Base-by-base conservation (phyloP, 2,797 vertebrate species). In the Lithobates pipiens region DNA sequence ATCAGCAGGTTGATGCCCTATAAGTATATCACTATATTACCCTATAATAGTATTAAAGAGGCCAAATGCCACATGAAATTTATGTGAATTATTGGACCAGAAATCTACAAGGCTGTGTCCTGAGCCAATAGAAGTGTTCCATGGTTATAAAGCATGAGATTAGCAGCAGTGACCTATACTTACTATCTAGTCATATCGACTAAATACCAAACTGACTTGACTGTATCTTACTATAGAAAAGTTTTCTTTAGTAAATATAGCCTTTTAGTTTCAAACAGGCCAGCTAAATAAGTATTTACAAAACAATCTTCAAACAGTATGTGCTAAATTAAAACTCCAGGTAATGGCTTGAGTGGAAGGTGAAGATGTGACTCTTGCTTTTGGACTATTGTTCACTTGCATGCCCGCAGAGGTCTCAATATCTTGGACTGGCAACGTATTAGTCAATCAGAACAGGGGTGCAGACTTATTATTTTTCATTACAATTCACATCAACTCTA, bases 101-200 rank as follows among this genome's bases (percentile, higher is more conserved):
- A 85, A 91, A 90, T 75, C 92, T 91, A 89, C 91, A 91, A 92
- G 90, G 91, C 92, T 86, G 90, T 91, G 94, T 95, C 95, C 94
- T 95, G 95, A 95, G 94, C 92, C 92, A 91, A 92, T 93, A 93
- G 89, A 93, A 63, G 78, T 70, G 72, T 70, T 36, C 39, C 36
- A 4, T 27, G 29, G 67, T 81, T 70, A 42, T 71, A 80, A 85
- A 85, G 70, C 65, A 80, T 61, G 50, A n/a, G 29, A 80, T 63
- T 91, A 95, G 94, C 94, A 95, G 94, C 95, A 94, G 83, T 87
- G 39, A 70, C 8, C 72, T 42, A 70, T 29, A 85, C 68, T 68
- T 76, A 85, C 63, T 39, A 68, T 39, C 23, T 10, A 68, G 44
- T 75, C 44, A 78, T 10, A 80, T 16, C 21, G 10, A 67, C 72